Conservation (phyloP, 2,797 vertebrate genomes). For the Nannoperca obscura region DNA sequence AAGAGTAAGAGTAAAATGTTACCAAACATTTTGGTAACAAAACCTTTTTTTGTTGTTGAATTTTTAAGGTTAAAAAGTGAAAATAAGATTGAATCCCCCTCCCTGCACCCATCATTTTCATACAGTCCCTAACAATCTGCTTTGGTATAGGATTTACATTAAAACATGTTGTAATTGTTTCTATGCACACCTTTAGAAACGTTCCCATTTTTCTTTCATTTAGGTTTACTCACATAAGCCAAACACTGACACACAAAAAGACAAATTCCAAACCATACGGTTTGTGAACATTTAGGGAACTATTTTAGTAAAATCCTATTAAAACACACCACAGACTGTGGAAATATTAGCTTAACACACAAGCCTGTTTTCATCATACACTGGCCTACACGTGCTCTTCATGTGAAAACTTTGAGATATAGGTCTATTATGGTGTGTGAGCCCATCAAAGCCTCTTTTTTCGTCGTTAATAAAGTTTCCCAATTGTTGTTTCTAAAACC, state of each 20-base stretch:
- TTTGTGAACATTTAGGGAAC: not conserved
- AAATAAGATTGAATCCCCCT: not conserved
- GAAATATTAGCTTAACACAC: not conserved
- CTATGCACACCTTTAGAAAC: not conserved
- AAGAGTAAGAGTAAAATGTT: too few relatives aligned
- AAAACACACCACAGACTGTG: not conserved
- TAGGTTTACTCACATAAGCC: fast-evolving
- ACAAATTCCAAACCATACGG: too few relatives aligned
- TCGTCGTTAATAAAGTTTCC: fast-evolving
- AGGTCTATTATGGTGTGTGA: not conserved
- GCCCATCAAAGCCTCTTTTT: not conserved
- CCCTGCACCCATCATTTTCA: not conserved
- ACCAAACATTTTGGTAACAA: too few relatives aligned
- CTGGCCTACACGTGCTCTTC: fast-evolving
- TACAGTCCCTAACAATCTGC: not conserved
- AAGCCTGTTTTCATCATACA: not conserved
- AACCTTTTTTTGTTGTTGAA: too few relatives aligned
- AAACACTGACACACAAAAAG: not conserved
- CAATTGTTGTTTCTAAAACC: not conserved
- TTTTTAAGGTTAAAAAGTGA: not conserved
- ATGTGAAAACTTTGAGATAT: not conserved
- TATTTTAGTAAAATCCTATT: not conserved
- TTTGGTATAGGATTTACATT: too few relatives aligned
- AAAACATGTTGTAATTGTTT: too few relatives aligned
- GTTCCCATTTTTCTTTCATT: not conserved